Conservation (phyloP, 1,140 invertebrate species). For the Hyposmocoma kahamanoa region DNA sequence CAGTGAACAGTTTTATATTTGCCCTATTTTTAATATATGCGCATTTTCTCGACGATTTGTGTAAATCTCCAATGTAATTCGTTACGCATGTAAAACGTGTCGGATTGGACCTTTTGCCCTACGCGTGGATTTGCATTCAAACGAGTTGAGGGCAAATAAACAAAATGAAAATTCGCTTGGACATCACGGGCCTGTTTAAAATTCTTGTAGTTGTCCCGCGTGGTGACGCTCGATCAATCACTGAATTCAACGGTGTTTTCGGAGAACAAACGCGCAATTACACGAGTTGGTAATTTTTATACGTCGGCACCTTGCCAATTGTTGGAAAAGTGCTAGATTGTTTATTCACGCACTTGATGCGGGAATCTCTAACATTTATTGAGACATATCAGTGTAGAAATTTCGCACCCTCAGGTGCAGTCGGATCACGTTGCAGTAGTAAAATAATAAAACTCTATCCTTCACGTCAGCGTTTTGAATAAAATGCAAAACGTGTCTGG, state of each 20-base stretch:
- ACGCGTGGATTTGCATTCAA: slow-evolving; percentile 20
- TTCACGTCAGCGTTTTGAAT: slow-evolving; percentile 69
- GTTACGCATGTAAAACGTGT: slow-evolving; percentile 18
- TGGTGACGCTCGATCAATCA: slow-evolving; percentile 10
- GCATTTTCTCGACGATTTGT: background rate
- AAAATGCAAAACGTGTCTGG: slow-evolving; percentile 69
- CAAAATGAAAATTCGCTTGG: slow-evolving; percentile 32
- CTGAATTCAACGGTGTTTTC: slow-evolving; percentile 29
- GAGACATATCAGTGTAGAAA: no score
- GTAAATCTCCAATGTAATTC: slow-evolving; percentile 3
- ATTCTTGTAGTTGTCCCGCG: slow-evolving; percentile 25
- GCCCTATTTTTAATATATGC: no score
- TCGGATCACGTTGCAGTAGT: slow-evolving; percentile 63
- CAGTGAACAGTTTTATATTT: no score
- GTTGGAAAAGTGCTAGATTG: no score
- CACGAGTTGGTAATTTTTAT: no score
- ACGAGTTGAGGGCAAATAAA: slow-evolving; percentile 24
- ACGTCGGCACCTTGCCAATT: slow-evolving; percentile 13
- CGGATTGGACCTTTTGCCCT: slow-evolving; percentile 14
- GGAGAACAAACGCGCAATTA: no score
- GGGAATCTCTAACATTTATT: no score
- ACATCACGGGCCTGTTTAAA: slow-evolving; percentile 28
- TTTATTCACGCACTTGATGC: no score
- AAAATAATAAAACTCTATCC: slow-evolving; percentile 72
- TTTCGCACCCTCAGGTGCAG: slow-evolving; percentile 39